Conservation (phyloP, 2,113 vertebrate genomes). For the Hippolais icterina region DNA sequence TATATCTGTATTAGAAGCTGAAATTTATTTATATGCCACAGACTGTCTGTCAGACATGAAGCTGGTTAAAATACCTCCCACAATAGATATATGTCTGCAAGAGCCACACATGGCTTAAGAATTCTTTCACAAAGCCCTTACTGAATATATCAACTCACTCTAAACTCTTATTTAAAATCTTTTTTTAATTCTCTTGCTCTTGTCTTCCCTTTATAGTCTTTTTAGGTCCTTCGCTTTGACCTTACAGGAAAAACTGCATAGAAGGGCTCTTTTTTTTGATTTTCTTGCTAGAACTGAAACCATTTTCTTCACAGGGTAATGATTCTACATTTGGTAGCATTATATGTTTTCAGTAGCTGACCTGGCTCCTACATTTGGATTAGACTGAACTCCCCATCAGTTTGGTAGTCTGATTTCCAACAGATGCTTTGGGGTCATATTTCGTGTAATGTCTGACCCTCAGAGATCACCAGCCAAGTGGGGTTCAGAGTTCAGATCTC, state of each 20-base stretch:
- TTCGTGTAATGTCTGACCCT: background rate
- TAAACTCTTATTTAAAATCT: background rate
- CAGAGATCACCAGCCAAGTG: background rate
- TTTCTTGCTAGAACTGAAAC: background rate
- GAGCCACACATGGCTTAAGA: background rate
- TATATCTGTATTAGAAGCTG: background rate
- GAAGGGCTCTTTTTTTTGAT: background rate
- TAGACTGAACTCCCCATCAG: background rate
- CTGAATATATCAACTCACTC: background rate
- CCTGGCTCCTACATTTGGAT: background rate
- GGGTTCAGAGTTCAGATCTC: conserved; percentile 6
- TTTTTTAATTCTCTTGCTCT: background rate
- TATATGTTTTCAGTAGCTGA: conserved; percentile 14
- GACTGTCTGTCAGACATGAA: background rate
- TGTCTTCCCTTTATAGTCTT: background rate
- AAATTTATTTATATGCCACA: background rate
- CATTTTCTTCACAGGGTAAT: background rate
- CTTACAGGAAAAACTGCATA: background rate
- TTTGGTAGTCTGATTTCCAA: conserved; percentile 9
- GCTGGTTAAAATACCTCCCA: background rate
- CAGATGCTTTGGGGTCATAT: conserved; percentile 7
- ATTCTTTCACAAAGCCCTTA: background rate
- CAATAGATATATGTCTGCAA: background rate
- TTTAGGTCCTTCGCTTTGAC: background rate
- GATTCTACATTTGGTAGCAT: background rate